Base-by-base conservation (phyloP, 1,140 invertebrate genomes). In the Pseudomyrmex pallidus region DNA sequence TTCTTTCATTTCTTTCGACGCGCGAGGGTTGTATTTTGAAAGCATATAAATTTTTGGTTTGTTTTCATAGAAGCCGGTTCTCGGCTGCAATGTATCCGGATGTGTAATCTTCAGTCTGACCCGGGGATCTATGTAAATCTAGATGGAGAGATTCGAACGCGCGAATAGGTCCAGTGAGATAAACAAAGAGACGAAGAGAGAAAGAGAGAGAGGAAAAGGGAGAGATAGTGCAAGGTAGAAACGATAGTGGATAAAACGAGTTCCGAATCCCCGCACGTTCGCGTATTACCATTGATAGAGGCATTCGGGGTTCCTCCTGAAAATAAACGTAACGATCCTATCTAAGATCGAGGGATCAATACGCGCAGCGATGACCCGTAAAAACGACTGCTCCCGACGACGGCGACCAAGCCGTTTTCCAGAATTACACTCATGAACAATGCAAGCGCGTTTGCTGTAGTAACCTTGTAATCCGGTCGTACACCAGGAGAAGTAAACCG, bases 311-410 rank as follows among this genome's bases (percentile, higher is more conserved):
- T 68, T 54, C 59, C 59, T 74, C 54, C 57, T 62, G 80, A 68
- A 89, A 88, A 89, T 86, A 89, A 89, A 88, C 87, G 87, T 88
- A 84, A 89, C 84, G 87, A 72, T 88, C 59, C 61, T 20, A 88
- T 89, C 72, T 73, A 57, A 73, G 87, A 89, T 88, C 87, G 59
- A 66, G 61, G 74, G 87, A 89, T 89, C 87, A 80, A 89, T 89
- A 82, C 61, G 12, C 46, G 62, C 35, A 57, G 25, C 70, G 70
- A 88, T 76, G 87, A 88, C 72, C 86, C 77, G 84, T 88, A 61
- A 85, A 35, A 78, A 87, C 72, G 83, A 10, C 50, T 56, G 54
- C 62, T 54, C 56, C 15, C 13, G 25, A 12, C 46, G 10, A 12
- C 48, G 64, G 59, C 35, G 25, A 76, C 66, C 63, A 56, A 54